Evolutionary conservation across 2,888 invertebrate species (phyloP), one percentile per base, ranked within the genome.

Genomic region (Elegia similella): DNA sequence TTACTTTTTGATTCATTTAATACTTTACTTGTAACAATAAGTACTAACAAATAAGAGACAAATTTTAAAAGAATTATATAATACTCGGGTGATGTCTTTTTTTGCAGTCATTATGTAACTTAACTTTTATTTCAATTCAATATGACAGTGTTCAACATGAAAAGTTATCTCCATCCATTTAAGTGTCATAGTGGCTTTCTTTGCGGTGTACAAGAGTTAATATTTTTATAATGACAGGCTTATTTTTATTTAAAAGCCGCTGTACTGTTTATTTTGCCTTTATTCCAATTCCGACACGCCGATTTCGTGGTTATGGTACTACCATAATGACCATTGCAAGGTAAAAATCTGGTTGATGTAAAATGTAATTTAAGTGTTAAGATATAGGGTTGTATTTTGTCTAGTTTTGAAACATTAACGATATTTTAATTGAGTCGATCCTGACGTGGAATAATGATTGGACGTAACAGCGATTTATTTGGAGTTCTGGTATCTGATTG

Each of bases 351-450:
- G 56, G 29, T 50, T 65, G 66, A 52, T 58, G 63, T 50, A 80
- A 86, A 83, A 73, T 69, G 63, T 60, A 63, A 66, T 84, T 74
- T 80, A 81, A 70, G 56, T 13, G 16, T 42, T 43, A n/a, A 29
- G 1, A 1, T 0, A n/a, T 58, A 80, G 86, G 77, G 78, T 86
- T 85, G 67, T 72, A 60, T 62, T 81, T 86, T 88, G 74, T 71
- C 72, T 69, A 73, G 67, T 75, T 75, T 68, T 68, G 61, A 64
- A 66, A 65, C 83, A 86, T 90, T 91, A 90, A 91, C 89, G 91
- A 91, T 90, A 90, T 91, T 91, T 91, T 91, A 91, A 91, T 91
- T 90, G 90, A 90, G 89, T 89, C 82, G 86, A 88, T 85, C 86
- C 86, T 86, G 91, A 91, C 91, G 82, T 88, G 70, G 89, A 91